Evolutionary conservation across 1,140 invertebrate species (phyloP), one percentile per base, ranked within the genome.

Genomic region (Drosophila pandora): DNA sequence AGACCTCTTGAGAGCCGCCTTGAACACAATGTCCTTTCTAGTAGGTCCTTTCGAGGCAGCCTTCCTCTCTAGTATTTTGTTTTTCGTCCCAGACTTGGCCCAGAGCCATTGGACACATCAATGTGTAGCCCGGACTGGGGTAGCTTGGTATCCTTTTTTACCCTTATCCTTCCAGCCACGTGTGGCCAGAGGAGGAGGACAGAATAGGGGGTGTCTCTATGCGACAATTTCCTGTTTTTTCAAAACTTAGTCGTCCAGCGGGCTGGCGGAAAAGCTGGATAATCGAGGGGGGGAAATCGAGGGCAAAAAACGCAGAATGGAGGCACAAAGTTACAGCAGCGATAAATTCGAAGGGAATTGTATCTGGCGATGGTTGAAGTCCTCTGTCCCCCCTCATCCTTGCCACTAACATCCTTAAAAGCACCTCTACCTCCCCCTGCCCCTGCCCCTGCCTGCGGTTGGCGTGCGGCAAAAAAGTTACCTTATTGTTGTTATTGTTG

Each of bases 301-400:
- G 41, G 43, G 43, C 43, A 22, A 22, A 47, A 21, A 22, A 47
- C 34, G 77, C 25, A 28, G 25, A 28, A 28, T 59, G 71, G 76
- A 50, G 34, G 60, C 63, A 52, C 47, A 79, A 82, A 77, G 67
- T 83, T 87, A 83, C 83, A 87, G 83, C 83, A 87, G 83, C 83
- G 76, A 87, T 87, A 87, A 87, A 87, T 87, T 87, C 79, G 62
- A 81, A 81, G 71, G 55, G 67, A 87, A 85, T 87, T 87, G 82
- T 87, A 87, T 87, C 83, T 87, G 78, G 72, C 77, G 73, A 87
- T 64, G 77, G 61, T 17, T 17, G 9, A 37, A 9, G 8, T n/a
- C 53, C 48, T 52, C 52, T 32, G 6, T 2, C 37, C 10, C 37
- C 37, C n/a, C 12, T 39, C 7, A n/a, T 21, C 53, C 49, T 41